These are phyloP conservation scores for Himantopus leucocephalus DNA, from an alignment of 2,113 vertebrate species.

Conservation along the genomic window DNA sequence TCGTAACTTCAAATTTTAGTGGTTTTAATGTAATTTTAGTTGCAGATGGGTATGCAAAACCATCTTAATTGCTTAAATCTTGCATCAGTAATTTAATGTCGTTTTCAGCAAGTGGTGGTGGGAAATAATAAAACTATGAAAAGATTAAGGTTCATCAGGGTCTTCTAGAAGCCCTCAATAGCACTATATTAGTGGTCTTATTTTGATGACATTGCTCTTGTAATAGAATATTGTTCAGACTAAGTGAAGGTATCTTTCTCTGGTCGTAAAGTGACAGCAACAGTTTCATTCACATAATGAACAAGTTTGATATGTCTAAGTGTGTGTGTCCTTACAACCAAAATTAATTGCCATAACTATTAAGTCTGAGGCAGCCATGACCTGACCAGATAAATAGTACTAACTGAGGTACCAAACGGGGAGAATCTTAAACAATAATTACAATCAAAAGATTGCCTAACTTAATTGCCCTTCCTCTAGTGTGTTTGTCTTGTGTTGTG, in stretches of 20 bases:
- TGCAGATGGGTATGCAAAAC: not conserved
- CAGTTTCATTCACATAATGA: not conserved
- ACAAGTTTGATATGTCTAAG: not conserved
- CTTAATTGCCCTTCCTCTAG: not conserved
- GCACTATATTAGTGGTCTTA: not conserved
- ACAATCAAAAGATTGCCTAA: not conserved
- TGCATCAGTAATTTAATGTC: not conserved
- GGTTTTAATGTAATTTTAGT: not conserved
- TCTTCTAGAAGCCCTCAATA: not conserved
- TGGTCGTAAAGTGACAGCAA: not conserved
- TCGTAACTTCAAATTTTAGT: not conserved
- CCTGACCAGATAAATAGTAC: not conserved
- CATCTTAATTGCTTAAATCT: not conserved
- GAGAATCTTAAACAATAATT: not conserved
- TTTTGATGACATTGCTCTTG: not conserved
- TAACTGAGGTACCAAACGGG: not conserved
- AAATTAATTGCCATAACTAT: not conserved
- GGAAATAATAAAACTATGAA: not conserved
- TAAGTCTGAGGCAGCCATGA: not conserved
- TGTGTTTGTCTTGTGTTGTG: rapidly evolving
- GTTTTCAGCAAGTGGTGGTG: not conserved
- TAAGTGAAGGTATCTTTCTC: not conserved
- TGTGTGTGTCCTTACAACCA: not conserved
- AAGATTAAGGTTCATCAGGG: not conserved
- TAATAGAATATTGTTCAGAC: not conserved